Conservation (phyloP, 1,140 invertebrate genomes). For the Pogonognathellus flavescens region DNA sequence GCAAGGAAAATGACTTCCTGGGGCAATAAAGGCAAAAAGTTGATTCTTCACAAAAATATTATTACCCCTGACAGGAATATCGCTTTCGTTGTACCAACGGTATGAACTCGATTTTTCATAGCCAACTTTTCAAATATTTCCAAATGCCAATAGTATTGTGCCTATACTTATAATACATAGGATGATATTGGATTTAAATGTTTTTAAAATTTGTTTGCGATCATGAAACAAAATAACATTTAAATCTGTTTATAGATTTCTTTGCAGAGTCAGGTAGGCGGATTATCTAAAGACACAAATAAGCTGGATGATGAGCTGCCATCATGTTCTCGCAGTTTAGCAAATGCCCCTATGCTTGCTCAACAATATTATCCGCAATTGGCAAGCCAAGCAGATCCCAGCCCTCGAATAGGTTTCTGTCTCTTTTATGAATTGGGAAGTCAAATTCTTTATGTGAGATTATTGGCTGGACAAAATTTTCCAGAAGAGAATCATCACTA, state of each 20-base stretch:
- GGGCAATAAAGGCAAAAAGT: conserved; percentile 52
- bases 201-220: not conserved
- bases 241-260: conserved; percentile 35
- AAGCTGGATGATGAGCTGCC: not conserved
- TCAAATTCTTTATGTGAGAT: conserved; percentile 61
- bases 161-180: not conserved
- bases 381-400: conserved; percentile 43
- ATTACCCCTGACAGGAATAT: conserved; percentile 65
- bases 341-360: conserved; percentile 53
- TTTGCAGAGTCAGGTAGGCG: conserved; percentile 6
- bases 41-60: conserved; percentile 62
- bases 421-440: conserved; percentile 60
- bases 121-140: not conserved
- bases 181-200: not conserved
- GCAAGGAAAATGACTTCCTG: conserved; percentile 28
- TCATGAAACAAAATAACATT: not conserved
- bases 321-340: conserved; percentile 9
- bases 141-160: not conserved
- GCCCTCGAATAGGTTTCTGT: conserved; percentile 60
- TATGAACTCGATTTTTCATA: too few species aligned
- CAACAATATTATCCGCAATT: conserved; percentile 65
- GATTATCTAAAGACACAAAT: not conserved
- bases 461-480: conserved; percentile 62
- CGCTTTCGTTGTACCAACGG: conserved; percentile 65
- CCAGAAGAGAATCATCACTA: conserved; percentile 53